Percentiles rank a stretch among this genome's conserved stretches.
Conservation (phyloP, 2,113 vertebrate species). For the Heterocephalus glaber region DNA sequence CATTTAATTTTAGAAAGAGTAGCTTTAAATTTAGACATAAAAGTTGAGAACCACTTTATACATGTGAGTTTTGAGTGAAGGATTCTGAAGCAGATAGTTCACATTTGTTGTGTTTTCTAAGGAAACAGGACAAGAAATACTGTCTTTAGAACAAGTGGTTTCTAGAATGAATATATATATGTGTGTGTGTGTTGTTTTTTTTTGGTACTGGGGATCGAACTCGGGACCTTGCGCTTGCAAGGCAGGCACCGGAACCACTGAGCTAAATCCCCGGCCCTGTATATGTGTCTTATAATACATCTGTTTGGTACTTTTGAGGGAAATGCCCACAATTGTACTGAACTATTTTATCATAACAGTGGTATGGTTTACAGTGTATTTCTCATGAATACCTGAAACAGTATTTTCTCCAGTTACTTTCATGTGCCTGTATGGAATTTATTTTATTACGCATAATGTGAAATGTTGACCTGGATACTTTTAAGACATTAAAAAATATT, state of each 20-base stretch:
- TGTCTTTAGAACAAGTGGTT: not conserved
- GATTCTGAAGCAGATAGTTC: not conserved
- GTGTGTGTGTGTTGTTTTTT: too few relatives aligned
- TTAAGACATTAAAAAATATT: not conserved
- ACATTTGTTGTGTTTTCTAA: slow-evolving; percentile 34
- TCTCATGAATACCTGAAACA: not conserved
- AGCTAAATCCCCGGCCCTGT: too few relatives aligned
- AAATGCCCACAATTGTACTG: not conserved
- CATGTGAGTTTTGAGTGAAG: slow-evolving; percentile 26
- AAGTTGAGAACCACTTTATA: not conserved
- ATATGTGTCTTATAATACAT: too few relatives aligned
- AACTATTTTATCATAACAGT: not conserved
- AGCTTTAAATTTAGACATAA: slow-evolving; percentile 27
- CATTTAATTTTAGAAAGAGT: slow-evolving; percentile 49
- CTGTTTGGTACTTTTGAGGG: not conserved
- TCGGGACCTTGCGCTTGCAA: too few relatives aligned
- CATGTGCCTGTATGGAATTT: not conserved
- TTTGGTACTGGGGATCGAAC: too few relatives aligned
- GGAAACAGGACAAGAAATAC: not conserved
- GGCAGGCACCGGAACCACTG: too few relatives aligned
- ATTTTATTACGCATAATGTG: not conserved
- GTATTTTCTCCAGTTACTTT: not conserved
- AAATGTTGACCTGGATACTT: not conserved
- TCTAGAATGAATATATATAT: not conserved
- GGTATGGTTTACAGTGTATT: not conserved